Conservation (phyloP, 2,888 invertebrate genomes). For the Ennomos erosarius region DNA sequence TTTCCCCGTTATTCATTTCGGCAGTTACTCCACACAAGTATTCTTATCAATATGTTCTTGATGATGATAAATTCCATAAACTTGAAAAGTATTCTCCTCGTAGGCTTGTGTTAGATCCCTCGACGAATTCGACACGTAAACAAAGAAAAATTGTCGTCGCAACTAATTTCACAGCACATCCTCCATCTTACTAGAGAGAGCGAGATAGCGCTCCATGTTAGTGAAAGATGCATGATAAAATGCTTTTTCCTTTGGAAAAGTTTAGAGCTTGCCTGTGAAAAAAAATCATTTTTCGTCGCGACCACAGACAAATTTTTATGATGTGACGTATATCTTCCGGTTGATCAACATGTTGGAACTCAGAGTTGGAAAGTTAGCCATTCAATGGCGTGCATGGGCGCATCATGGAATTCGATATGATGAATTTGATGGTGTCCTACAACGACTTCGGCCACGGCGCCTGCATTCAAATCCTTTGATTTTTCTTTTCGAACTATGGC, state of each 20-base stretch:
- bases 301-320: no score
- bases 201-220: constrained; percentile 29
- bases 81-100: constrained; percentile 44
- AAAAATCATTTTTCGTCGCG: background rate
- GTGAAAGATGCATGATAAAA: constrained; percentile 35
- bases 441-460: no score
- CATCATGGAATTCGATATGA: no score
- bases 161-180: constrained; percentile 66
- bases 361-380: no score
- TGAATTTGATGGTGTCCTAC: no score
- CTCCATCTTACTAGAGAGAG: constrained; percentile 66
- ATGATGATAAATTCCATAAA: constrained; percentile 70
- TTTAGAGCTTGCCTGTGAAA: constrained; percentile 17
- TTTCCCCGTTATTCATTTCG: constrained; percentile 84
- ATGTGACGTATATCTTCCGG: no score
- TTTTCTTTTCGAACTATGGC: no score
- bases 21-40: constrained; percentile 33
- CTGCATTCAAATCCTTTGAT: no score
- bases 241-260: constrained; percentile 8
- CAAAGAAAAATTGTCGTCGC: constrained; percentile 76
- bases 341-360: no score
- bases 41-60: constrained; percentile 49
- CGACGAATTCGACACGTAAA: constrained; percentile 79
- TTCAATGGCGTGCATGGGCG: no score
- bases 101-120: constrained; percentile 45